Base-by-base conservation (phyloP, 2,888 invertebrate species). In the Drosophila austrosaltans region DNA sequence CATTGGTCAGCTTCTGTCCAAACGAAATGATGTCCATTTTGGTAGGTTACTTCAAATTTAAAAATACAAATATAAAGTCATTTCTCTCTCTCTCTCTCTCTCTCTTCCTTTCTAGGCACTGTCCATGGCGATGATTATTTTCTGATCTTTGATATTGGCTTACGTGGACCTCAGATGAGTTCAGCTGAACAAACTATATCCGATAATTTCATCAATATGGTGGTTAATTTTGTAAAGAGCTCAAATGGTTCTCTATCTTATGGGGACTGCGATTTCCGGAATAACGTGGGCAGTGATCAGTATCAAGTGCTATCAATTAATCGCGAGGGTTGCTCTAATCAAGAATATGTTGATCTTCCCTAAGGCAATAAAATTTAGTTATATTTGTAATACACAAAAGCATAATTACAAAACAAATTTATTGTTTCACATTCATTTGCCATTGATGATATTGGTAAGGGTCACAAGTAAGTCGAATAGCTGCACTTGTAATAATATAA, bases 1-100 rank as follows among this genome's bases (percentile, higher is more conserved):
- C 80, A 89, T 94, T 20, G 94, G 94, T 2, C 93, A 94, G 63
- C 3, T 91, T 3, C 91, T 95, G 88, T 93, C 94, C 1, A 81
- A 91, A 0, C 94, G 94, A 8, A 91, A 92, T 0, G 93, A 93
- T 8, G 77, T 81, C 2, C 7, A 78, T 2, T 81, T 91, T 94
- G 96, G 96, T 82, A 94, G 93, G n/a, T 93, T 44, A 48, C 44
- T 48, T 3, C 1, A 12, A 48, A 20, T 22, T 7, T 8, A 20
- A 42, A 2, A 16, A 1, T 22, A 8, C 20, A 22, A 8, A 36
- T 36, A 12, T 25, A 10, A 22, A 48, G 25, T 16, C 2, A 1
- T 36, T 16, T 16, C 16, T 16, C 42, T 42, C 42, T 16, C 44
- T 16, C 16, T 16, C 48, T 22, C 5, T 10, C 44, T 10, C 2